These are phyloP conservation scores for Thryonomys swinderianus DNA, from an alignment of 2,113 vertebrate species.

Conservation along the genomic window DNA sequence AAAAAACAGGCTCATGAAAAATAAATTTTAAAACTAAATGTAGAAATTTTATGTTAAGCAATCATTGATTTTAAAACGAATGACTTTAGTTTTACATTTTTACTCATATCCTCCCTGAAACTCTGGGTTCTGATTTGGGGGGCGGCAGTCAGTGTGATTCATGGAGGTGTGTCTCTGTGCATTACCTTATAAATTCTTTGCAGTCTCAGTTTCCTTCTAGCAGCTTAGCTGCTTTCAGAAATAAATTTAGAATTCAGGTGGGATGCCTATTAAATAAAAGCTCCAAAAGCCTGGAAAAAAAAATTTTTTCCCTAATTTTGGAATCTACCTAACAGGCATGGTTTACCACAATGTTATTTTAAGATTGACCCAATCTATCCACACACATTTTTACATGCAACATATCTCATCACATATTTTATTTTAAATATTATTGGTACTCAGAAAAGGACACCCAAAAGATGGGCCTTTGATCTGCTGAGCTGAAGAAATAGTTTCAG, in stretches of 20 bases:
- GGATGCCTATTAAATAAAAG: slow-evolving; percentile 59
- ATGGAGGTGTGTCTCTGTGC: not conserved
- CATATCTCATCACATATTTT: not conserved
- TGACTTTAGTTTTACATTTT: not conserved
- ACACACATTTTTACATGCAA: not conserved
- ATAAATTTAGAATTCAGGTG: slow-evolving; percentile 73
- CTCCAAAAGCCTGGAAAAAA: slow-evolving; percentile 59
- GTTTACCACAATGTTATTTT: slow-evolving; percentile 27
- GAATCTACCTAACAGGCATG: not conserved
- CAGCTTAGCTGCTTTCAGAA: slow-evolving; percentile 35
- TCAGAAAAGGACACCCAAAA: not conserved
- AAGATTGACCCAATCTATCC: not conserved
- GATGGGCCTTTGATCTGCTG: not conserved
- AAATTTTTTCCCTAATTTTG: slow-evolving; percentile 40
- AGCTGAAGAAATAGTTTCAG: not conserved
- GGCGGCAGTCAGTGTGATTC: not conserved
- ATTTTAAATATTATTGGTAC: not conserved
- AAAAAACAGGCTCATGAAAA: not conserved
- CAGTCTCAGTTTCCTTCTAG: slow-evolving; percentile 58
- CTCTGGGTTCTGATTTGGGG: not conserved
- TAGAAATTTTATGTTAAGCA: not conserved
- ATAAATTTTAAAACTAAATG: not conserved
- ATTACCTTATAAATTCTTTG: not conserved
- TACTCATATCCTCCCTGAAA: not conserved
- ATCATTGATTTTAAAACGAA: not conserved